Evolutionary conservation across 1,140 invertebrate species (phyloP).

Genomic region (Nasonia vitripennis): DNA sequence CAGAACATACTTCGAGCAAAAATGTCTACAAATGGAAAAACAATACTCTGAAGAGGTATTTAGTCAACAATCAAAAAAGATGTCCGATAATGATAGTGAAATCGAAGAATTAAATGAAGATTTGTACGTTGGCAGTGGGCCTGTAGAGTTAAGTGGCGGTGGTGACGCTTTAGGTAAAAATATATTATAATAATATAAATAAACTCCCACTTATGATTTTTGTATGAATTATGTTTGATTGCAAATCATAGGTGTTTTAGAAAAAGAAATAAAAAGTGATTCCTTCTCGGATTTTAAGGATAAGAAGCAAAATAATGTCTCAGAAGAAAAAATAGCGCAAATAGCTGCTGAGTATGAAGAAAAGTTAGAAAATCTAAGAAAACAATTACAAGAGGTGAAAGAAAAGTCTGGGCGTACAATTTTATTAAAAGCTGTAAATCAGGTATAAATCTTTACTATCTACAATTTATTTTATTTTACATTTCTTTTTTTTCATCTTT

Average conservation of each 20-base stretch:
- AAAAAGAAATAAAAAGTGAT: constrained; percentile 4
- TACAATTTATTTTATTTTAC: neutral
- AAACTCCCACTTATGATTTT: neutral
- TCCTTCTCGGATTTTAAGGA: neutral
- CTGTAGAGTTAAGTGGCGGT: constrained; percentile 56
- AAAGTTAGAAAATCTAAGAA: constrained; percentile 70
- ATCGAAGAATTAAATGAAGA: constrained; percentile 71
- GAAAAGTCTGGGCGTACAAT: constrained; percentile 61
- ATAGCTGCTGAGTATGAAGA: constrained; percentile 67
- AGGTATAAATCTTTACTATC: constrained; percentile 58
- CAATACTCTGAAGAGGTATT: constrained; percentile 84
- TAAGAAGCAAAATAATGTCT: constrained; percentile 18
- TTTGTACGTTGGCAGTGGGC: constrained; percentile 63
- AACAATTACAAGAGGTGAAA: constrained; percentile 72
- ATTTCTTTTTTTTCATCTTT: neutral
- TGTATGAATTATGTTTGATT: neutral
- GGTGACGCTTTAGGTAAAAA: constrained; percentile 41
- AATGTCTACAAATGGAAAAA: constrained; percentile 85
- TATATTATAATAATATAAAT: neutral
- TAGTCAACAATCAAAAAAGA: constrained; percentile 80
- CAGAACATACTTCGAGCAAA: constrained; percentile 85
- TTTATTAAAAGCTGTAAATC: constrained; percentile 57
- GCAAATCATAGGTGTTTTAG: constrained; percentile 5
- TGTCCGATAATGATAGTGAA: constrained; percentile 73
- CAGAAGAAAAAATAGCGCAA: constrained; percentile 38